Conservation (phyloP, 2,888 invertebrate species). For the Phyto melanocephala region DNA sequence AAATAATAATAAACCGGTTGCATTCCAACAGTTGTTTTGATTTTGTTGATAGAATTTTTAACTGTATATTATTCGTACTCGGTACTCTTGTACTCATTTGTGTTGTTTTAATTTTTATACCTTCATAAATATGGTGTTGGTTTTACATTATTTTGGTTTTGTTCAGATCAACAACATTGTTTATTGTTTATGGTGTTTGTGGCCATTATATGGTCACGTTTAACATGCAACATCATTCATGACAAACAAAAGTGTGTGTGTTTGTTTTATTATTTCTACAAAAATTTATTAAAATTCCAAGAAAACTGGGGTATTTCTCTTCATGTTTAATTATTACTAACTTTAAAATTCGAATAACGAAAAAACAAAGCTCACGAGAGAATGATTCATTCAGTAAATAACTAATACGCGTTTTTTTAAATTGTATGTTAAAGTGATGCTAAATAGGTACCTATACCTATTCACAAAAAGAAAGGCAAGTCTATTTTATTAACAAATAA, state of each 20-base stretch:
- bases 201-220: background rate
- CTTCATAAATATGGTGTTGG: background rate
- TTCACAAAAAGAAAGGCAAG: background rate
- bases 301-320: slow-evolving; percentile 57
- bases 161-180: too few species aligned
- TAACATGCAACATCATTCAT: slow-evolving; percentile 29
- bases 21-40: slow-evolving; percentile 46
- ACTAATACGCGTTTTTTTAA: slow-evolving; percentile 2
- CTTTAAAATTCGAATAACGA: slow-evolving; percentile 4
- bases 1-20: slow-evolving; percentile 49
- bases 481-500: background rate
- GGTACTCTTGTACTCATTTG: background rate
- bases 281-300: slow-evolving; percentile 63
- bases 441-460: too few species aligned
- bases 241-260: background rate
- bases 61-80: background rate
- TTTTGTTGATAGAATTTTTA: background rate
- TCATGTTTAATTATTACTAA: slow-evolving; percentile 34
- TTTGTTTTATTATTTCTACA: slow-evolving; percentile 50
- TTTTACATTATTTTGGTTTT: too few species aligned
- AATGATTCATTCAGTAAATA: slow-evolving; percentile 21
- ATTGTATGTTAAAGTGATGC: background rate
- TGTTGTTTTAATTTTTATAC: background rate
- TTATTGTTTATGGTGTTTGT: background rate
- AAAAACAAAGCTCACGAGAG: slow-evolving; percentile 11